phyloP scores from a whole-genome alignment of 2,113 vertebrate genomes.

The Etheostoma spectabile region DNA sequence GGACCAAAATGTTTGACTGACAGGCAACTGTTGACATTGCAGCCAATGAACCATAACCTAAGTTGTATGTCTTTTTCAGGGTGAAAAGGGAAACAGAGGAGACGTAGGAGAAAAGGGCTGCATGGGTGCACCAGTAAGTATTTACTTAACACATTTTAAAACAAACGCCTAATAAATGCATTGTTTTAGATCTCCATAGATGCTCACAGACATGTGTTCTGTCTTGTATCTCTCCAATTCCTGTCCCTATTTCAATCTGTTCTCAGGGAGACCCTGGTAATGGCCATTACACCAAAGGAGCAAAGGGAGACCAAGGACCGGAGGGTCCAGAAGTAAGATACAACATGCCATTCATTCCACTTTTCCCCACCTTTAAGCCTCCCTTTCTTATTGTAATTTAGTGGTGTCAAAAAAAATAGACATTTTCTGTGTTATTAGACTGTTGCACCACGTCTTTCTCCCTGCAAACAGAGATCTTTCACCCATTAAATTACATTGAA shows the following conservation, averaged over 20 bases:
- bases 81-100: conserved; percentile 65
- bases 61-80: conserved; percentile 47
- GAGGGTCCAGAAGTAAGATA: conserved; percentile 70
- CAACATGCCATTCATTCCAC: neutral
- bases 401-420: neutral
- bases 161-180: neutral
- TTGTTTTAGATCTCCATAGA: neutral
- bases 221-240: neutral
- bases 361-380: neutral
- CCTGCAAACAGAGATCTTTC: neutral
- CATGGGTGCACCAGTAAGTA: conserved; percentile 69
- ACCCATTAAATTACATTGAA: neutral
- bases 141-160: conserved; percentile 6
- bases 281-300: conserved; percentile 31
- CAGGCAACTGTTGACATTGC: neutral
- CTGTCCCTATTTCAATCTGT: conserved; percentile 4
- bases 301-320: conserved; percentile 70
- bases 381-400: neutral
- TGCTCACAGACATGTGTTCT: neutral
- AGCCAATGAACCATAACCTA: neutral
- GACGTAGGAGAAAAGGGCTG: conserved; percentile 72
- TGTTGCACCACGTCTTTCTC: neutral
- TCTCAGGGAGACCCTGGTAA: conserved; percentile 66
- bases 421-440: neutral
- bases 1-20: neutral